Conservation (phyloP, 1,140 invertebrate genomes). For the Trachelipus rathkii region DNA sequence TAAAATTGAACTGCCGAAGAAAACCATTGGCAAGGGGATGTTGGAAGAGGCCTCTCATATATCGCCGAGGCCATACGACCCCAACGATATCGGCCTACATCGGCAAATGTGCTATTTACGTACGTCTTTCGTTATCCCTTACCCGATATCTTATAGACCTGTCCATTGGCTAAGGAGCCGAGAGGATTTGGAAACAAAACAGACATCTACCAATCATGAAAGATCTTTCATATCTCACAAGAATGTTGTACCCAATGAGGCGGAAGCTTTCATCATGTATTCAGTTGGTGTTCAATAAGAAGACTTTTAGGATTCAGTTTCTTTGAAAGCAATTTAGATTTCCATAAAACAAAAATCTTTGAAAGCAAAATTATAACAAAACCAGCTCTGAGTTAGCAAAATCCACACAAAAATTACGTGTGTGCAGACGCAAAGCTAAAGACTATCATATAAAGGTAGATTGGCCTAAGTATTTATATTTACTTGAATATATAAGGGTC, state of each 20-base stretch:
- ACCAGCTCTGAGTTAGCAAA: too few relatives aligned
- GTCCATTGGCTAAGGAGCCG: conserved; percentile 7
- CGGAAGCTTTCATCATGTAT: conserved; percentile 4
- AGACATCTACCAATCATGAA: conserved; percentile 1
- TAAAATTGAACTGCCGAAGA: conserved; percentile 4
- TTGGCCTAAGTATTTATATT: too few relatives aligned
- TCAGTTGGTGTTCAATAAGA: conserved; percentile 12
- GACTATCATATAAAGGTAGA: too few relatives aligned
- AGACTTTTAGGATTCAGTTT: conserved; percentile 4
- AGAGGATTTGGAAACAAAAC: conserved; percentile 12
- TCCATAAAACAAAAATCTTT: too few relatives aligned
- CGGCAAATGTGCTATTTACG: not conserved
- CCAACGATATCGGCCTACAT: not conserved
- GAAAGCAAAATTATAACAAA: too few relatives aligned
- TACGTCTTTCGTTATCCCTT: not conserved
- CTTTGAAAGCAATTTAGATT: conserved; percentile 13
- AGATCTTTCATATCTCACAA: not conserved
- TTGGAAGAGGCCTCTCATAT: not conserved
- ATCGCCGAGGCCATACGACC: not conserved
- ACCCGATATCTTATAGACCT: not conserved
- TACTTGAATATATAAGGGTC: too few relatives aligned
- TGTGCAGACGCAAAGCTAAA: too few relatives aligned
- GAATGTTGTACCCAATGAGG: not conserved
- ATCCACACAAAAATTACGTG: too few relatives aligned
- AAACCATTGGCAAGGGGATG: not conserved